Evolutionary conservation across 2,888 invertebrate species (phyloP).

Genomic region (Apotomis betuletana): DNA sequence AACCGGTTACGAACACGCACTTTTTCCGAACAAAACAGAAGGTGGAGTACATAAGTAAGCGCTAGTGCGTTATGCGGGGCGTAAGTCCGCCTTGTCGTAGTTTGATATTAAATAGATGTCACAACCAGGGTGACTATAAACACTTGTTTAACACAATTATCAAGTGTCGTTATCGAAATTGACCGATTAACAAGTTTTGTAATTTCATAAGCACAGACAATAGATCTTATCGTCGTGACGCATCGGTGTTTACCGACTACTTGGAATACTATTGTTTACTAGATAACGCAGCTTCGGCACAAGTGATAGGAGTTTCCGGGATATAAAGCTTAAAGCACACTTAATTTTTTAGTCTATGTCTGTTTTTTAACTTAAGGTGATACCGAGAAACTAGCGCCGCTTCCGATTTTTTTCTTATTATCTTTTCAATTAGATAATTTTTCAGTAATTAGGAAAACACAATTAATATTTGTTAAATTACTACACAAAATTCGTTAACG

Average conservation of each 20-base stretch:
- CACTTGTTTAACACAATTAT: constrained; percentile 28
- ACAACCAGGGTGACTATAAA: constrained; percentile 31
- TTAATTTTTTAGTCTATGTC: background rate
- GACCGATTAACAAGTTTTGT: constrained; percentile 32
- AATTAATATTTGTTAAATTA: no score
- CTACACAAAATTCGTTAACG: no score
- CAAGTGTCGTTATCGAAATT: constrained; percentile 29
- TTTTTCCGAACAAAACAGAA: no score
- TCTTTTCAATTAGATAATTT: no score
- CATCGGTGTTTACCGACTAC: constrained; percentile 24
- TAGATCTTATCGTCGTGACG: constrained; percentile 36
- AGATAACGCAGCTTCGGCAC: constrained; percentile 41
- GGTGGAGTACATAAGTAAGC: no score
- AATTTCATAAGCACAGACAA: constrained; percentile 30
- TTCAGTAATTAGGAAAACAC: no score
- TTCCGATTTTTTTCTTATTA: no score
- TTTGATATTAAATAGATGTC: background rate
- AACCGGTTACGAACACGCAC: no score
- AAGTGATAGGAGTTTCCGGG: constrained; percentile 40
- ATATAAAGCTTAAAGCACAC: background rate
- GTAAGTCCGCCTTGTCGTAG: no score
- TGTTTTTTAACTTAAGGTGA: background rate
- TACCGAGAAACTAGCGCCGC: no score
- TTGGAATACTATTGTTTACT: constrained; percentile 18
- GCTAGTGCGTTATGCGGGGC: no score